A percentile compares a stretch with the other conserved stretches of the same genome.
phyloP scores from a whole-genome alignment of 2,888 invertebrate genomes.

The Biston stratarius region DNA sequence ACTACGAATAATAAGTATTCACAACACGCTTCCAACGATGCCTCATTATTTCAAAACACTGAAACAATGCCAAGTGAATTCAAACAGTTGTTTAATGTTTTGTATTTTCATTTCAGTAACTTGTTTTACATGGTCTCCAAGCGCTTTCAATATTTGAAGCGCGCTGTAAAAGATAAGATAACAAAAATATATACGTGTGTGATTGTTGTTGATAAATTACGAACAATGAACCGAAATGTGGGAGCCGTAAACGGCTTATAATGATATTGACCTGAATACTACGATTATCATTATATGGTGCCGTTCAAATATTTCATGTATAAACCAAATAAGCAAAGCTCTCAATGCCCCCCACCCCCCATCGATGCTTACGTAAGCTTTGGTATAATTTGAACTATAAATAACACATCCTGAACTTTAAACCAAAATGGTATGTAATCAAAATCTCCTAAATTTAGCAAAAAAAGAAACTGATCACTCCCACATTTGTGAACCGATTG shows the following conservation, averaged over 20 bases:
- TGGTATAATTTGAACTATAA: no score
- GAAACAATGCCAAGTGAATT: slow-evolving; percentile 11
- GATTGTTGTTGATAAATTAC: slow-evolving; percentile 21
- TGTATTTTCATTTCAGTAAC: neutral
- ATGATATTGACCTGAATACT: slow-evolving; percentile 1
- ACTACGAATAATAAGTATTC: slow-evolving; percentile 6
- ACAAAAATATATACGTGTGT: neutral
- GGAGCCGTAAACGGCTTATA: slow-evolving; percentile 37
- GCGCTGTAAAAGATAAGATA: slow-evolving; percentile 17
- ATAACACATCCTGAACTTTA: no score
- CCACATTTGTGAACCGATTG: no score
- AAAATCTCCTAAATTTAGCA: no score
- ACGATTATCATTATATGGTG: neutral
- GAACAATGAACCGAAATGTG: slow-evolving; percentile 59
- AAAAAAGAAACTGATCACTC: no score
- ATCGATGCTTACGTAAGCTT: no score
- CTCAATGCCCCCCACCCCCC: no score
- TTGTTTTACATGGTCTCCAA: neutral
- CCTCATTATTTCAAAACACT: slow-evolving; percentile 6
- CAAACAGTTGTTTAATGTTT: neutral
- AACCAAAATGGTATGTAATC: no score
- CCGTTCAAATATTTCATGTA: no score
- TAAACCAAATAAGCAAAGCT: no score
- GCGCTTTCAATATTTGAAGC: slow-evolving; percentile 12
- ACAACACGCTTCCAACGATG: slow-evolving; percentile 9